Percentiles rank a stretch among this genome's conserved stretches.
Conservation (phyloP, 2,113 vertebrate species). For the Leptocoma aspasia region DNA sequence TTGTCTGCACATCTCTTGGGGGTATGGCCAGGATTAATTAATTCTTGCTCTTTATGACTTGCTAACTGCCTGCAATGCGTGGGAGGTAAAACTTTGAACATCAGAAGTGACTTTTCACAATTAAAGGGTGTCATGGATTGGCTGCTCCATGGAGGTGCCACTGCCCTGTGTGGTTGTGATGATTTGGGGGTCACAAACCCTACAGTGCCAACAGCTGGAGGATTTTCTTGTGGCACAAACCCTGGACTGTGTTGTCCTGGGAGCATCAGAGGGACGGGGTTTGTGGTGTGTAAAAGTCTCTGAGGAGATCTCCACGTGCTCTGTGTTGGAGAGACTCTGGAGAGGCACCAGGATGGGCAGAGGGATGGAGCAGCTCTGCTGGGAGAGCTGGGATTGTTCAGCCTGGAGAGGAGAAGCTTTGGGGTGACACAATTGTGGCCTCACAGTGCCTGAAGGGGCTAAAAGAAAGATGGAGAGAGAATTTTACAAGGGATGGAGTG, state of each 20-base stretch:
- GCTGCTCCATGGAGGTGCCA: neutral
- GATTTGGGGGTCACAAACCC: neutral
- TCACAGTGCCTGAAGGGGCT: neutral
- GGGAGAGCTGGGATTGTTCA: neutral
- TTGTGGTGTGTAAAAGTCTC: neutral
- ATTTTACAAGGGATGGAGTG: rapidly evolving
- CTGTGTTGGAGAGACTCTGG: rapidly evolving
- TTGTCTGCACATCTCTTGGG: conserved; percentile 17
- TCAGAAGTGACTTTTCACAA: neutral
- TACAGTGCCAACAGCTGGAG: neutral
- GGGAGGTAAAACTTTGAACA: neutral
- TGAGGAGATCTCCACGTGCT: neutral
- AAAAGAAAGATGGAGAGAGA: neutral
- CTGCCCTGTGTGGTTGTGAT: neutral
- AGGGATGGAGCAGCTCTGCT: neutral
- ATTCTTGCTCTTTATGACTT: neutral
- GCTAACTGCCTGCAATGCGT: neutral
- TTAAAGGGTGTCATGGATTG: neutral
- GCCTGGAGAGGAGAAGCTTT: neutral
- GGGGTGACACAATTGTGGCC: neutral
- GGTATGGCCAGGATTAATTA: conserved; percentile 12
- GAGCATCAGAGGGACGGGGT: neutral
- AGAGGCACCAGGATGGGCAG: neutral
- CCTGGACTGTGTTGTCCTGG: neutral
- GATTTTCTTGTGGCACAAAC: neutral